Evolutionary conservation across 2,113 vertebrate genomes (phyloP).

Genomic region (Athene cunicularia): DNA sequence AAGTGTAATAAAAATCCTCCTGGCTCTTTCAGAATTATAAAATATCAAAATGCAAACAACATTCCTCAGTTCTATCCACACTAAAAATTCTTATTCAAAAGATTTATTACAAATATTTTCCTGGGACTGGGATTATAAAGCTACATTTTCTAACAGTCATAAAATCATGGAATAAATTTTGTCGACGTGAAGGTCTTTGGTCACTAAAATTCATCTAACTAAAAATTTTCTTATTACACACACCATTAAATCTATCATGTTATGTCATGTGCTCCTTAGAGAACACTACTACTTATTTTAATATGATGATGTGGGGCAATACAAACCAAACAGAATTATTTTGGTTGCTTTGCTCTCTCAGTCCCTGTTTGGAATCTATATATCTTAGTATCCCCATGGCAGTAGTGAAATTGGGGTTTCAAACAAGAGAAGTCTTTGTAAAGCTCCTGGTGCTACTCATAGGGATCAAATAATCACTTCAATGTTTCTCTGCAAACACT

Average conservation of each 20-base stretch:
- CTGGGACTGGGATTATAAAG: not conserved
- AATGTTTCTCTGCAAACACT: not conserved
- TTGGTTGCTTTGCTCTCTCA: not conserved
- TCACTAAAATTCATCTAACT: not conserved
- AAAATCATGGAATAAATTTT: not conserved
- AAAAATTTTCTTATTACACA: not conserved
- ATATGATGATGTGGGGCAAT: not conserved
- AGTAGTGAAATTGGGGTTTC: not conserved
- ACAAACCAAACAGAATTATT: not conserved
- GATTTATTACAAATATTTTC: not conserved
- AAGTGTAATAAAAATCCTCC: not conserved
- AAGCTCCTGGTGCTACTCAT: not conserved
- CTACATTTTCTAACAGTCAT: not conserved
- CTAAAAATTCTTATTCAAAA: not conserved
- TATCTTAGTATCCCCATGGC: not conserved
- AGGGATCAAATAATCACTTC: not conserved
- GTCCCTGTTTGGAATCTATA: rapidly evolving
- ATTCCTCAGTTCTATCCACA: not conserved
- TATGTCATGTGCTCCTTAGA: not conserved
- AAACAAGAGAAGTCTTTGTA: not conserved
- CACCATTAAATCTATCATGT: not conserved
- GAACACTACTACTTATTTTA: not conserved
- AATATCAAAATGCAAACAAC: not conserved
- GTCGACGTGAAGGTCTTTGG: not conserved
- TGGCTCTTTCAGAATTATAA: not conserved